Evolutionary conservation across 92 coral and sea anemone species (phyloP), one percentile per base, ranked within the genome.

Genomic region (Actinernus sp.): DNA sequence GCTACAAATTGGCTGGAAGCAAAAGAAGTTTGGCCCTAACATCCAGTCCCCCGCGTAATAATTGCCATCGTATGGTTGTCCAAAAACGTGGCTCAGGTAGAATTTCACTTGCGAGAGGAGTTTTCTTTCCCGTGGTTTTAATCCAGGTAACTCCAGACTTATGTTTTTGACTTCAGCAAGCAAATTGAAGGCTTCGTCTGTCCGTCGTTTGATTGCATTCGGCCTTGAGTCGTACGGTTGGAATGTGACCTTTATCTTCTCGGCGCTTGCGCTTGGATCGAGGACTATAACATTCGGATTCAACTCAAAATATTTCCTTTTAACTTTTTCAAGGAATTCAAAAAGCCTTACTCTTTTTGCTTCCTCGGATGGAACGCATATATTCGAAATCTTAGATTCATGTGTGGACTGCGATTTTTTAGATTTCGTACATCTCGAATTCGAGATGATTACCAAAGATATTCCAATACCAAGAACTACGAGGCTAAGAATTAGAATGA

Each of bases 1-100:
- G 24, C 20, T 18, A 57, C 97, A 90, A 33, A 90, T 81, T 3
- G 89, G 86, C 37, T 75, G 91, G 87, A 87, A 81, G 9, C 97
- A 90, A 73, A 90, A 90, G 37, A 90, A 85, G 56, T 90, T 90
- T 0, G 97, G 97, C 12, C 97, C 97, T 43, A 90, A n/a, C 88
- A 90, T 80, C 97, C 97, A 90, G 3, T 83, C 97, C 1, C 79
- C 97, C 0, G 67, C 65, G 57, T 90, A 90, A 41, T 90, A 90
- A 39, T 84, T 73, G 1, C 66, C 61, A 20, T 76, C 97, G 39
- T 85, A 90, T 0, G 92, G 89, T 26, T 75, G 77, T 0, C 97
- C 97, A 61, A 90, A 90, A 26, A 46, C 73, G 52, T 80, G 88
- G 36, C 73, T 68, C 30, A 90, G 83, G 47, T 74, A 90, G 39